A percentile compares a stretch with the other conserved stretches of the same genome.
phyloP scores from a whole-genome alignment of 2,888 invertebrate species.

The Parnassius orleans region DNA sequence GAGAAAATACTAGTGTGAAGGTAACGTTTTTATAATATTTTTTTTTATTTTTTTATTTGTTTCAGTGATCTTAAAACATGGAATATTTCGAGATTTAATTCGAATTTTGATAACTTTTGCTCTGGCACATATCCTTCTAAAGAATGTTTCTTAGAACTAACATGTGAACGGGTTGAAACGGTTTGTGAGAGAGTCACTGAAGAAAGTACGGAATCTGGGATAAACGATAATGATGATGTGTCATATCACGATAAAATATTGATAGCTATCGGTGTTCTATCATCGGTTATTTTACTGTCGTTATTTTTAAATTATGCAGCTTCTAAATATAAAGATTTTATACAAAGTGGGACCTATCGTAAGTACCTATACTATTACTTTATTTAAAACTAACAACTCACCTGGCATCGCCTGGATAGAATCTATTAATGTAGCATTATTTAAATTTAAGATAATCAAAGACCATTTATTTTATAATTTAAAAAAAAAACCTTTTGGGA shows the following conservation, averaged over 20 bases:
- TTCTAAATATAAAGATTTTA: constrained; percentile 6
- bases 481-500: background rate
- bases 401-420: too few species aligned
- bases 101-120: background rate
- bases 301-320: background rate
- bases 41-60: background rate
- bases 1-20: too few species aligned
- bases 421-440: too few species aligned
- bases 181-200: background rate
- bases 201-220: background rate
- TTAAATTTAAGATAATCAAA: too few species aligned
- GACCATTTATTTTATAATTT: too few species aligned
- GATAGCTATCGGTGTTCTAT: constrained; percentile 1
- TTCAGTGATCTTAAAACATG: constrained; percentile 7
- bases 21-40: background rate
- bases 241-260: background rate
- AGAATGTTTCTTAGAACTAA: constrained; percentile 4
- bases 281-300: background rate
- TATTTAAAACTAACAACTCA: too few species aligned
- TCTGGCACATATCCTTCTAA: background rate
- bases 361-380: constrained; percentile 29
- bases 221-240: background rate
- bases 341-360: constrained; percentile 31
- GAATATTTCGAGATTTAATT: background rate
- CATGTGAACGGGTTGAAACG: background rate